These are phyloP conservation scores for Pseudochirops corinnae DNA, from an alignment of 2,797 vertebrate species.

Conservation along the genomic window DNA sequence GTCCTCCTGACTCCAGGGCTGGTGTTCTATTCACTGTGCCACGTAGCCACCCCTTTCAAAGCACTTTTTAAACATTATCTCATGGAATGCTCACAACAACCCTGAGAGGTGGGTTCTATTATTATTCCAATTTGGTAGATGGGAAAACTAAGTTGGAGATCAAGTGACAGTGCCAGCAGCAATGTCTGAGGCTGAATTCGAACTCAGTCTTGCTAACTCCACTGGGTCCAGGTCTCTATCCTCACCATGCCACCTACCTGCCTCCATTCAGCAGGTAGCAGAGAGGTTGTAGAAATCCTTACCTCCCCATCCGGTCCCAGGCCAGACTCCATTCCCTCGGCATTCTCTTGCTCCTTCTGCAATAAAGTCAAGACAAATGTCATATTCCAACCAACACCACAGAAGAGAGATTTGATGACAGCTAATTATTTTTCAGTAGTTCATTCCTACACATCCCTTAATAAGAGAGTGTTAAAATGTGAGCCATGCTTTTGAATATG, in stretches of 20 bases:
- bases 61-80: neutral
- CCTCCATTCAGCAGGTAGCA: neutral
- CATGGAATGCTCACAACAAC: neutral
- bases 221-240: neutral
- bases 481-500: neutral
- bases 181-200: neutral
- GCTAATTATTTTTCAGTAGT: neutral
- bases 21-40: too few relatives aligned
- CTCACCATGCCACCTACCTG: neutral
- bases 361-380: constrained; percentile 70
- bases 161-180: neutral
- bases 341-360: constrained; percentile 94
- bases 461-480: neutral
- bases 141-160: neutral
- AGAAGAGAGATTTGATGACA: neutral
- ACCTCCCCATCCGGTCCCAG: constrained; percentile 98
- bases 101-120: neutral
- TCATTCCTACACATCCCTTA: neutral
- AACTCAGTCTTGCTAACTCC: neutral
- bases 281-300: constrained; percentile 50
- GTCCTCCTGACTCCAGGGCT: too few relatives aligned
- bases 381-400: constrained; percentile 1
- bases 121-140: neutral
- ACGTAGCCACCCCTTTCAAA: too few relatives aligned
- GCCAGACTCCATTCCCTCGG: constrained; percentile 92